These are phyloP conservation scores for Hybos culiciformis DNA, from an alignment of 2,888 invertebrate species.

Conservation along the genomic window DNA sequence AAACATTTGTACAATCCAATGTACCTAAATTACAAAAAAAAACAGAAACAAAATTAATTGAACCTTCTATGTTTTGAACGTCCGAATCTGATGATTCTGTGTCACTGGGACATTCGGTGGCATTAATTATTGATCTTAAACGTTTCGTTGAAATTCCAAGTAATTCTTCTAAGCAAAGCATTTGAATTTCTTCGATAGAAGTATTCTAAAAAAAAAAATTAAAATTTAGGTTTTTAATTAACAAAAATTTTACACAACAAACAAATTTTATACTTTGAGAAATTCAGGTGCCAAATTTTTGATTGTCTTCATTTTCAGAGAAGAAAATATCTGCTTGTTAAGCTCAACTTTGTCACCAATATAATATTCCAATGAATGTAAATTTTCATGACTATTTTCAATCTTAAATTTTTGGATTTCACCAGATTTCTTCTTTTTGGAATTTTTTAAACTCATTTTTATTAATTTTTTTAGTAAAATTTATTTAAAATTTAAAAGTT, in stretches of 20 bases:
- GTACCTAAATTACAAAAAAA: not conserved
- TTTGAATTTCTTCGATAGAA: conserved; percentile 40
- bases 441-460: not conserved
- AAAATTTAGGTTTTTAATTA: not conserved
- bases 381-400: conserved; percentile 34
- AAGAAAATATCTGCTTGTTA: conserved; percentile 45
- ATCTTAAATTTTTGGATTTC: conserved; percentile 24
- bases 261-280: conserved; percentile 23
- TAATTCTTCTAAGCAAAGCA: conserved; percentile 46
- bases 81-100: conserved; percentile 35
- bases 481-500: no score
- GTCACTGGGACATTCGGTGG: conserved; percentile 32
- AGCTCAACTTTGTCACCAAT: conserved; percentile 46
- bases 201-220: conserved; percentile 19
- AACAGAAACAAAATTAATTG: no score
- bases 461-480: no score
- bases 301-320: conserved; percentile 42
- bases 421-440: not conserved
- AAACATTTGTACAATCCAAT: not conserved
- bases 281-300: conserved; percentile 43
- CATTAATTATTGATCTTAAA: conserved; percentile 39
- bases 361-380: conserved; percentile 41
- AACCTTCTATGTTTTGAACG: conserved; percentile 29
- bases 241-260: not conserved
- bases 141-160: conserved; percentile 48